Percentiles rank a stretch among this genome's conserved stretches.
Evolutionary conservation across 2,888 invertebrate species (phyloP).

Genomic region (Brachylomia viminalis): DNA sequence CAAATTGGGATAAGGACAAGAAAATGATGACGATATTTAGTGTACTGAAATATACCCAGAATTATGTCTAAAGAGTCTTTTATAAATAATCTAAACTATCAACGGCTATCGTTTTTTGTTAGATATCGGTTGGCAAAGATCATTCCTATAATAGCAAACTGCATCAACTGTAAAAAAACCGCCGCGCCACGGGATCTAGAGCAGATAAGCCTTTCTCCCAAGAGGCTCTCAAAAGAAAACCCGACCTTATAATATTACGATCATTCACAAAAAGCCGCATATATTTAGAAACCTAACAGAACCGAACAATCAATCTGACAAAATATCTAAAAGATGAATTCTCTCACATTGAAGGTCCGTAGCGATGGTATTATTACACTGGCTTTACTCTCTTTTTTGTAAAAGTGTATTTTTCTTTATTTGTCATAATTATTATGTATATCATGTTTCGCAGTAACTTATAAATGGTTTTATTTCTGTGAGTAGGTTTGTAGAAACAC

Average conservation of each 20-base stretch:
- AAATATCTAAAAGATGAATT: conserved; percentile 20
- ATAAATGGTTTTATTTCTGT: too few relatives aligned
- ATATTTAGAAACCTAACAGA: conserved; percentile 23
- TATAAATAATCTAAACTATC: background rate
- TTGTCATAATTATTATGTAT: background rate
- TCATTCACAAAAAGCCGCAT: background rate
- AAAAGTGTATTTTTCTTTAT: background rate
- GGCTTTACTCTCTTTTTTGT: background rate
- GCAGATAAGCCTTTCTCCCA: background rate
- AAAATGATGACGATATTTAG: background rate
- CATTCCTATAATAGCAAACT: too few relatives aligned
- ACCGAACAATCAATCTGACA: conserved; percentile 25
- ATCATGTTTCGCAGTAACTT: too few relatives aligned
- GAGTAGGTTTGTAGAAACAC: too few relatives aligned
- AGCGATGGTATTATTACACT: background rate
- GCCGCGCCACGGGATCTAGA: too few relatives aligned
- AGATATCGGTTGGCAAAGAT: background rate
- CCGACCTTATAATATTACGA: background rate
- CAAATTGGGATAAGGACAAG: background rate
- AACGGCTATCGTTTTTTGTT: background rate
- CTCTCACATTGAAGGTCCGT: conserved; percentile 1
- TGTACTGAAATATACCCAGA: background rate
- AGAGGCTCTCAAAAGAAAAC: background rate
- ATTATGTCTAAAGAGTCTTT: background rate
- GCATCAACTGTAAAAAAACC: too few relatives aligned